These are phyloP conservation scores for Omphaloscelis lunosa DNA, from an alignment of 2,888 invertebrate species.

Conservation along the genomic window DNA sequence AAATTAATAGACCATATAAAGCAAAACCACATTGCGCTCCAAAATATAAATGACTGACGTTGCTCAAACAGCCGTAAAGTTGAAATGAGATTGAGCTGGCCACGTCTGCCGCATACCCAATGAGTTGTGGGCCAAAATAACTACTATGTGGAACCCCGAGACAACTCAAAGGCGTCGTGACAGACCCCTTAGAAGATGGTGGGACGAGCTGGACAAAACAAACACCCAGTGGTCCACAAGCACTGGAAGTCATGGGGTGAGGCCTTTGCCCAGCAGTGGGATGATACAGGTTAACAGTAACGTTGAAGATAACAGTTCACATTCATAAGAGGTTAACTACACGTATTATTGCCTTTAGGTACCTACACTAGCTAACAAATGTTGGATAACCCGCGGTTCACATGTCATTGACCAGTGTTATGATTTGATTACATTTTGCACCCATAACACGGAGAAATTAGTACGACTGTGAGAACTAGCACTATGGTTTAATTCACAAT, in stretches of 20 bases:
- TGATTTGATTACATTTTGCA: constrained; percentile 62
- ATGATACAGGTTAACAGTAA: neutral
- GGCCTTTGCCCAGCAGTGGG: neutral
- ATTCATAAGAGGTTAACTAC: constrained; percentile 24
- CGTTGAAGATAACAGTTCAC: constrained; percentile 6
- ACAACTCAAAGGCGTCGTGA: neutral
- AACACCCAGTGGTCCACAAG: neutral
- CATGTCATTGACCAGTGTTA: constrained; percentile 60
- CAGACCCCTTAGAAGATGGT: neutral
- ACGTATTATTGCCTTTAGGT: constrained; percentile 14
- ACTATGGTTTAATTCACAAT: constrained; percentile 55
- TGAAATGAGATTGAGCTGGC: neutral
- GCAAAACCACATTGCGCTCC: neutral
- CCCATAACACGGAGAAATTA: constrained; percentile 55
- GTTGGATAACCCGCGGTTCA: constrained; percentile 42
- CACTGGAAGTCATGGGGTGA: neutral
- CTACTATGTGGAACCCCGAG: neutral
- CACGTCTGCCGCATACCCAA: neutral
- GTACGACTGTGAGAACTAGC: constrained; percentile 58
- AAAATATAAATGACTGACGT: neutral
- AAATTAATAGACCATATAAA: neutral
- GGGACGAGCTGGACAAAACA: neutral
- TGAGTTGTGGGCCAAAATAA: neutral
- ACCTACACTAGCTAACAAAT: constrained; percentile 14
- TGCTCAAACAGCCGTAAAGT: neutral